A percentile compares a stretch with the other conserved stretches of the same genome.
Evolutionary conservation across 2,888 invertebrate genomes (phyloP).

Genomic region (Hirtodrosophila cameraria): DNA sequence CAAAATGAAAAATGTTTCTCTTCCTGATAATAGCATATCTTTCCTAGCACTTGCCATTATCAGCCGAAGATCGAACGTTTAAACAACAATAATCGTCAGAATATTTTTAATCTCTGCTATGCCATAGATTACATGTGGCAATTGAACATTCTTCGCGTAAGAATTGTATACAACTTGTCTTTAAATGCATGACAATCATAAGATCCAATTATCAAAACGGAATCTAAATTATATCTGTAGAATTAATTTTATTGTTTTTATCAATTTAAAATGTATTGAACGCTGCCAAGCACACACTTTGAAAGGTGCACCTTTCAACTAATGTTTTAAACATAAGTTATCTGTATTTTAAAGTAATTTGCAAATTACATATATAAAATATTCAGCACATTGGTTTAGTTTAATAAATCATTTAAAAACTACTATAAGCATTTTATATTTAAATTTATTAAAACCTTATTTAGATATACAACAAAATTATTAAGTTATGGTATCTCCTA

Average conservation of each 20-base stretch:
- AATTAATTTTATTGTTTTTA: neutral
- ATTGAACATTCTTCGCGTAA: slow-evolving; percentile 59
- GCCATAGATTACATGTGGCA: slow-evolving; percentile 32
- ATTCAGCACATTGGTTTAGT: slow-evolving; percentile 14
- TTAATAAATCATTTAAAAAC: slow-evolving; percentile 18
- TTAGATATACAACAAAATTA: too few relatives aligned
- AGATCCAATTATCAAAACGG: slow-evolving; percentile 5
- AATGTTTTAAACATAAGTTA: slow-evolving; percentile 26
- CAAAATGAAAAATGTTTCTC: slow-evolving; percentile 78
- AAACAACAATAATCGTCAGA: slow-evolving; percentile 65
- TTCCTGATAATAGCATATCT: slow-evolving; percentile 55
- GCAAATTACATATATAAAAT: slow-evolving; percentile 21
- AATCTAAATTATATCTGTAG: neutral
- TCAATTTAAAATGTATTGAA: slow-evolving; percentile 30
- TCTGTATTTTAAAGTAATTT: slow-evolving; percentile 10
- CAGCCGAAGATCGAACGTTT: slow-evolving; percentile 65
- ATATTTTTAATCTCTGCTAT: slow-evolving; percentile 63
- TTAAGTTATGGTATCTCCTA: too few relatives aligned
- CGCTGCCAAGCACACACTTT: neutral
- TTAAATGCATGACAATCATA: slow-evolving; percentile 14
- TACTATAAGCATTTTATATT: neutral
- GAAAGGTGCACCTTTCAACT: slow-evolving; percentile 48
- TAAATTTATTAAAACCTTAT: too few relatives aligned
- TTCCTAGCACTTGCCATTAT: slow-evolving; percentile 47
- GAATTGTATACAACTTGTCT: slow-evolving; percentile 50